Conservation (phyloP, 2,797 vertebrate genomes). For the Percopsis omiscomaycus region DNA sequence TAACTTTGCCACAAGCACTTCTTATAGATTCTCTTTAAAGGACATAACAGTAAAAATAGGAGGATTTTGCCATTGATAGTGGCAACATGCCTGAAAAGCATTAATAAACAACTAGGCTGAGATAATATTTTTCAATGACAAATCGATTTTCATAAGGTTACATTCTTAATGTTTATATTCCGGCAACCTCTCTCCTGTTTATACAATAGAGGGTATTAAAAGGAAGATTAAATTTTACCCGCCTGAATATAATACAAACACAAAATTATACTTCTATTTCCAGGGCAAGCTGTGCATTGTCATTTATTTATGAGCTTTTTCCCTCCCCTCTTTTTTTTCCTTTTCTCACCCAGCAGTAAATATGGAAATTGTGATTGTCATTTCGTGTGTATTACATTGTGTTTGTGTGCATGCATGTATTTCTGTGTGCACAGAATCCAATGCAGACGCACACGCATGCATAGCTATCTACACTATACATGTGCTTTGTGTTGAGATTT, state of each 20-base stretch:
- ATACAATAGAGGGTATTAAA: constrained; percentile 90
- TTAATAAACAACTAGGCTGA: constrained; percentile 77
- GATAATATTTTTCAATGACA: constrained; percentile 86
- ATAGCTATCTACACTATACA: constrained; percentile 47
- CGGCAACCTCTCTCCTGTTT: constrained; percentile 81
- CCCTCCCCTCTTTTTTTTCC: constrained; percentile 65
- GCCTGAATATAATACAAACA: constrained; percentile 91
- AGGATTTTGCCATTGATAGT: constrained; percentile 64
- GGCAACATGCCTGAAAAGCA: constrained; percentile 66
- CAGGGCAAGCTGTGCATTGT: constrained; percentile 87
- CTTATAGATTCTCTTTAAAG: constrained; percentile 45
- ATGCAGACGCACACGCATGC: constrained; percentile 33
- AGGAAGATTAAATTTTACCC: constrained; percentile 93
- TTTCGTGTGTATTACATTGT: constrained; percentile 86
- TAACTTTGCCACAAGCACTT: constrained; percentile 26
- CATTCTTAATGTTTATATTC: constrained; percentile 84
- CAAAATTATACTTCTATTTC: constrained; percentile 93
- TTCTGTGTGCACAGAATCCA: constrained; percentile 18
- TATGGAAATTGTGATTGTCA: constrained; percentile 94
- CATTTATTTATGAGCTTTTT: constrained; percentile 95
- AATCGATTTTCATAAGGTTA: constrained; percentile 91
- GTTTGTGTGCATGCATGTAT: constrained; percentile 30
- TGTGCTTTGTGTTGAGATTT: constrained; percentile 55
- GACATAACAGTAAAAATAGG: constrained; percentile 53
- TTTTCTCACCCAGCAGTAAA: constrained; percentile 83